Base-by-base conservation (phyloP, 1,140 invertebrate species). In the Pogonomyrmex californicus region DNA sequence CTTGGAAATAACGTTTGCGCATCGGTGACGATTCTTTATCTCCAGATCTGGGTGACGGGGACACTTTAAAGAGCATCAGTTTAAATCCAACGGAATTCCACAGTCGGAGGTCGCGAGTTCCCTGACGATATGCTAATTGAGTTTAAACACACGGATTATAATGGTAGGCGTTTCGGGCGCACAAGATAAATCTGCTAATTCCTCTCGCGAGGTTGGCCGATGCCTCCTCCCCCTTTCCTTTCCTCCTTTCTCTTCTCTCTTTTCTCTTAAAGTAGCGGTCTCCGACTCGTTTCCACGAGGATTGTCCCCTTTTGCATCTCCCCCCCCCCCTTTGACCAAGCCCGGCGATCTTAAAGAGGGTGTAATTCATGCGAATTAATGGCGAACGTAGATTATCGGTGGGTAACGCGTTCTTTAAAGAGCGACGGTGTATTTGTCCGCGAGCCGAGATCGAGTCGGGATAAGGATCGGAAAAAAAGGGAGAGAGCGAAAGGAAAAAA, bases 401-500 rank as follows among this genome's bases (percentile, higher is more conserved):
- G 70, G n/a, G 12, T 51, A 49, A 82, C 17, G 51, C 38, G 36
- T 41, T 76, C 56, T 85, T 85, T 49, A 78, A 85, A 76, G 17
- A 62, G 68, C 44, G 51, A 73, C 58, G 41, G 68, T 44, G 44
- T 49, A 86, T 83, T 85, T 71, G 56, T 71, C 68, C 68, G 17
- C 62, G 12, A 71, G 7, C 60, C 62, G 76, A 88, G 85, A 90
- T 90, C 76, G 68, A 23, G 5, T 49, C 33, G 51, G 76, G 77
- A 83, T 86, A 82, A 86, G 77, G 38, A 36, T 23, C 65, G 54
- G 36, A 62, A 81, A 23, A 68, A 68, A 68, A 47, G 6, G 3
- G 65, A 47, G 65, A 68, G 41, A 14, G 36, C 17, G 41, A 47
- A 7, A 7, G 23, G 30, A 9, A 30, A 4, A 66, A 49, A 68